Evolutionary conservation across 1,140 invertebrate genomes (phyloP).

Genomic region (Drosophila melanica): DNA sequence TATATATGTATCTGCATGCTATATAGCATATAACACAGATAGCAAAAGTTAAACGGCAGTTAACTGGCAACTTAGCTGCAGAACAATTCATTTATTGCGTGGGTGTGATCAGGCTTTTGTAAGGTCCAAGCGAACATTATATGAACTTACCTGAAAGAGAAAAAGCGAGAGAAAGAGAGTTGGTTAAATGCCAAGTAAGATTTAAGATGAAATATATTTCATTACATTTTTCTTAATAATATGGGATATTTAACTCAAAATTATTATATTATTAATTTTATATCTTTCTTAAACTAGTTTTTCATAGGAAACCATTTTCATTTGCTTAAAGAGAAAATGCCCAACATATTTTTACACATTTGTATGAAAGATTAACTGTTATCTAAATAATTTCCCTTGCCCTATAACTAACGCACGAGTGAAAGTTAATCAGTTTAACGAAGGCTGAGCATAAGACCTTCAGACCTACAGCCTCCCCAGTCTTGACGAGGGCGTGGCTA

Average conservation of each 20-base stretch:
- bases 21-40: not conserved
- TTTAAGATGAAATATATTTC: no score
- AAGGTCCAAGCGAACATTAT: not conserved
- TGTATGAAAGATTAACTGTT: not conserved
- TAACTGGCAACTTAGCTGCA: slow-evolving; percentile 10
- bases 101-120: not conserved
- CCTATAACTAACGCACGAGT: slow-evolving; percentile 1
- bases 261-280: no score
- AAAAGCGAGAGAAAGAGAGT: not conserved
- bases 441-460: not conserved
- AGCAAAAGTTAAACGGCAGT: slow-evolving; percentile 9
- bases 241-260: no score
- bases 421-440: slow-evolving; percentile 40
- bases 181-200: no score
- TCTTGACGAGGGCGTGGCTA: slow-evolving; percentile 22
- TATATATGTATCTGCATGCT: slow-evolving; percentile 14
- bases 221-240: no score
- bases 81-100: not conserved
- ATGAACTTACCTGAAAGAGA: slow-evolving; percentile 63
- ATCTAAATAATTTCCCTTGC: slow-evolving; percentile 10
- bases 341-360: not conserved
- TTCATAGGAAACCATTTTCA: not conserved
- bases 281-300: no score
- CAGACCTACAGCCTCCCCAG: not conserved
- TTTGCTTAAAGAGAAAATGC: not conserved